Evolutionary conservation across 1,140 invertebrate species (phyloP), one percentile per base, ranked within the genome.

Genomic region (Xylocopa sonorina): DNA sequence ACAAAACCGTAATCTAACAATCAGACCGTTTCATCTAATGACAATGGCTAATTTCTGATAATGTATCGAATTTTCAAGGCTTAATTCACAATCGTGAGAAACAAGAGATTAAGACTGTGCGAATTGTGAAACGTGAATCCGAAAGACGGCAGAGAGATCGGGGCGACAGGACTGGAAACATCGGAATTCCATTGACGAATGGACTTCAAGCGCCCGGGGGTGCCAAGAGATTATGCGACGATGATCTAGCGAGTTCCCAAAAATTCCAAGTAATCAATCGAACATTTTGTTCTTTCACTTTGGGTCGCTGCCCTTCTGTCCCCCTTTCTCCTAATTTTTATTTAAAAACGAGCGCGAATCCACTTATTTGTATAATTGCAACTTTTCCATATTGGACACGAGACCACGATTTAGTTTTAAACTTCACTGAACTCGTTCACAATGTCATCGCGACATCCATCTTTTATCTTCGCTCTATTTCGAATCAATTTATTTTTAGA

Each of bases 51-150:
- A 58, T 48, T 50, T 16, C 10, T 6, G 10, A 63, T 18, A 43
- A 71, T 43, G 16, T n/a, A n/a, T n/a, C n/a, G 21, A 29, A 6
- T 50, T 74, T 62, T 32, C 24, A 57, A 64, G 32, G 41, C 4
- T 58, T 97, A 79, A 92, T 97, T 46, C 95, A 96, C 1, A 95
- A 95, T 90, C 96, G 97, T 51, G 97, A 98, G 87, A 96, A 96
- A 81, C 96, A 96, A 90, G 97, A 97, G 92, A 97, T 97, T 34
- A 98, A 98, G 94, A 98, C 98, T 1, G 97, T 99, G 32, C 94
- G 98, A 71, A 98, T 98, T 87, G 97, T 99, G 0, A 99, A 99
- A 93, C 93, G 97, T 34, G 97, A 98, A 89, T 97, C 97, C 32
- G 97, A 98, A 90, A 94, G 97, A 60, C 93, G 97, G 1, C 96